phyloP scores from a whole-genome alignment of 2,888 invertebrate genomes.

The Aleiodes alternator region DNA sequence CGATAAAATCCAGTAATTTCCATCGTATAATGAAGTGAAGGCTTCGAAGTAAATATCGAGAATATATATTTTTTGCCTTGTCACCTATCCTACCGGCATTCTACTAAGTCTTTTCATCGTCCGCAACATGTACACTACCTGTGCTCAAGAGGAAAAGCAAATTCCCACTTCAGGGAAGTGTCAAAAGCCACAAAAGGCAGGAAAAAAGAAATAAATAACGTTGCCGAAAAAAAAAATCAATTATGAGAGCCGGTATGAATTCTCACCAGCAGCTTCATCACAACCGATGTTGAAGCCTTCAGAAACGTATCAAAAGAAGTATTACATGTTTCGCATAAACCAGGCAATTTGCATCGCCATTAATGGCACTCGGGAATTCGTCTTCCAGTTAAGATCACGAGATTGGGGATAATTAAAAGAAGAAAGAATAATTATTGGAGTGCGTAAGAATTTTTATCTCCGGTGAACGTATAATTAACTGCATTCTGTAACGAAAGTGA shows the following conservation, averaged over 20 bases:
- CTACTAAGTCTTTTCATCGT: too few relatives aligned
- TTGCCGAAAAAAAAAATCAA: background rate
- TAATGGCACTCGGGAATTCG: conserved; percentile 51
- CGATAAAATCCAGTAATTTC: too few relatives aligned
- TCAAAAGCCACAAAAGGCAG: background rate
- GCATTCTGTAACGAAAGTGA: conserved; percentile 16
- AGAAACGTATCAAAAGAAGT: conserved; percentile 1
- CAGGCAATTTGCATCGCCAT: conserved; percentile 53
- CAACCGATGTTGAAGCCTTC: background rate
- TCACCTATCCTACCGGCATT: too few relatives aligned
- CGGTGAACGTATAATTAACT: conserved; percentile 49
- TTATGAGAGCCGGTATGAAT: background rate
- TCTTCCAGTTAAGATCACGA: conserved; percentile 40
- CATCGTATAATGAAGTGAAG: too few relatives aligned
- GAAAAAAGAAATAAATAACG: background rate
- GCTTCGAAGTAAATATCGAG: too few relatives aligned
- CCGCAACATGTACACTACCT: too few relatives aligned
- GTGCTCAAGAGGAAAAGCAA: too few relatives aligned
- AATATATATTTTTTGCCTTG: too few relatives aligned
- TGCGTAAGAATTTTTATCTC: conserved; percentile 37
- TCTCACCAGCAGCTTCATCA: too few relatives aligned
- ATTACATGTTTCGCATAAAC: conserved; percentile 12
- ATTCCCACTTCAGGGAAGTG: too few relatives aligned
- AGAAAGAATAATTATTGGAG: conserved; percentile 26
- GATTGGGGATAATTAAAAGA: conserved; percentile 35